phyloP scores from a whole-genome alignment of 2,113 vertebrate species.

The Callorhinus ursinus region DNA sequence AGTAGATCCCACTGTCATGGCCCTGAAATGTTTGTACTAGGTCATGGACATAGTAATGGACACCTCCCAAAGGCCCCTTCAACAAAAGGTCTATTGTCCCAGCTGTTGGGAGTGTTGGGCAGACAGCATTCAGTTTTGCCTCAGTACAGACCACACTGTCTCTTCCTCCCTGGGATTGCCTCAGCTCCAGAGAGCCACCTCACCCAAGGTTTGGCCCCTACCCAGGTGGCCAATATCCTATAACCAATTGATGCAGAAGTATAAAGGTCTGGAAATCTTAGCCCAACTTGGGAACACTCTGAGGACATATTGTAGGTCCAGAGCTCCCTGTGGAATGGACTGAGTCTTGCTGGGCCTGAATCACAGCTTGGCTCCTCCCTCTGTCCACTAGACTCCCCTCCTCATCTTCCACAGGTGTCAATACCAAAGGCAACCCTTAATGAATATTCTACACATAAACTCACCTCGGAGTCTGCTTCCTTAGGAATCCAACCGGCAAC shows the following conservation, averaged over 20 bases:
- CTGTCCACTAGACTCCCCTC: background rate
- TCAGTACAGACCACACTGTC: too few relatives aligned
- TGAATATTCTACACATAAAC: background rate
- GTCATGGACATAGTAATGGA: background rate
- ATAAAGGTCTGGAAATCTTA: background rate
- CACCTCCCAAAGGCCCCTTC: background rate
- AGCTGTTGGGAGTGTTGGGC: background rate
- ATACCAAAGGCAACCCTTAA: background rate
- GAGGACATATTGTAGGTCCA: background rate
- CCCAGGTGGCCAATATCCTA: background rate
- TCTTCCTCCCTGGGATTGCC: background rate
- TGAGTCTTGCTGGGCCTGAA: background rate
- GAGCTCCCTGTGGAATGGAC: background rate
- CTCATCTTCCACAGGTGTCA: background rate
- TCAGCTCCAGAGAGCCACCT: background rate
- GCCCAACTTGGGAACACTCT: background rate
- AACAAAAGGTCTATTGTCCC: background rate
- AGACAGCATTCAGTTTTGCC: background rate
- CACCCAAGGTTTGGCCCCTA: background rate
- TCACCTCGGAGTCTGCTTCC: background rate
- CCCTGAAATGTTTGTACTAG: background rate
- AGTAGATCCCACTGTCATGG: background rate
- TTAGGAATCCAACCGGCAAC: background rate
- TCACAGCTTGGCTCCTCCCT: background rate
- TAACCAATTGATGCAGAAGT: background rate